Base-by-base conservation (phyloP, 2,797 vertebrate species). In the Sebastes alutus region DNA sequence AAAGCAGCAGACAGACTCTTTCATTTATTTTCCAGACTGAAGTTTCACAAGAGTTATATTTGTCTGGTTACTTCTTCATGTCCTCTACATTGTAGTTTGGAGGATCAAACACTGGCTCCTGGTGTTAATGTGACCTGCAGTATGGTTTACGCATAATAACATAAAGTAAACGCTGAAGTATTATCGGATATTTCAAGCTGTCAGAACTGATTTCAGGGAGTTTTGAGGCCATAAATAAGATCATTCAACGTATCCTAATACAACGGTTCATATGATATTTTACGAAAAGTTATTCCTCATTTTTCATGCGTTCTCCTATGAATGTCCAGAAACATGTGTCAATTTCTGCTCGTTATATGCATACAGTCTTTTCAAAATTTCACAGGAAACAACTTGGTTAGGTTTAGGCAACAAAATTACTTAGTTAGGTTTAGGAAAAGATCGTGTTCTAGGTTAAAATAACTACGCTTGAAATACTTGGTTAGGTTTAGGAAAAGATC, bases 21-120 rank as follows among this genome's bases (percentile, higher is more conserved):
- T 56, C 35, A 65, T 75, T 64, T 81, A 66, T 70, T 82, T 72
- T 32, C 33, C 56, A 64, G 29, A 65, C 27, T 46, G 61, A 29
- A 65, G 60, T 46, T 81, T 46, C 25, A 70, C n/a, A 66, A 49
- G 56, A 65, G 27, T 69, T 80, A 66, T n/a, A 20, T 61, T 59
- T 75, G 52, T 29, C 7, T 38, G 61, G 32, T 68, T 71, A 55
- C 29, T 56, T 67, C 16, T 66, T 59, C 4, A 25, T 58, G 46
- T 70, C 7, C 23, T 63, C 33, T 6, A 33, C 8, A 12, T 27
- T 56, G 5, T 12, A 25, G 30, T 18, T 60, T 61, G 25, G 23
- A n/a, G 49, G 38, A 77, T 20, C 6, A 35, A 72, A 58, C 27
- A 64, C 18, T 54, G 58, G 58, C 35, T 33, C 29, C 59, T 78